These are phyloP conservation scores for Lathronympha strigana DNA, from an alignment of 2,888 invertebrate genomes.

Conservation along the genomic window DNA sequence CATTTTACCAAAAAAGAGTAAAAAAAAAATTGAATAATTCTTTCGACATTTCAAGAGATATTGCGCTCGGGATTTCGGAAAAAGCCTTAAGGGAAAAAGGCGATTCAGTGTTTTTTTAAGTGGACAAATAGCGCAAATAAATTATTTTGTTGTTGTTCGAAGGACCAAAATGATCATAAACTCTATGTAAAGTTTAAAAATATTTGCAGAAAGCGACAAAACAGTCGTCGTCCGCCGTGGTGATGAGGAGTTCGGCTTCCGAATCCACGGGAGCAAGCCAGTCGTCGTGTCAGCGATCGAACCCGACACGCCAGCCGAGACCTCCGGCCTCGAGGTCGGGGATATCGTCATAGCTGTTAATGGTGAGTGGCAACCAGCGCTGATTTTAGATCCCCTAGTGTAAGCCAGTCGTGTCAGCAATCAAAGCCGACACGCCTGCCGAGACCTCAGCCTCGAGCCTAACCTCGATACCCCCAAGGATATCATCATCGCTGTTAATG, in stretches of 20 bases:
- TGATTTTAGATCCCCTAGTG: neutral
- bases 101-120: too few species aligned
- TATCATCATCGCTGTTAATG: constrained; percentile 96
- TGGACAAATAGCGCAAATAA: too few species aligned
- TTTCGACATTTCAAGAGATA: too few species aligned
- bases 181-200: neutral
- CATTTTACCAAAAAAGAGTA: too few species aligned
- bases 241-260: constrained; percentile 96
- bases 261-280: constrained; percentile 97
- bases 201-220: constrained; percentile 91
- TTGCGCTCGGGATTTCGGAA: too few species aligned
- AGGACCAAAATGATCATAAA: neutral
- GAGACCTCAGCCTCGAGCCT: constrained; percentile 96
- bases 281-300: constrained; percentile 98
- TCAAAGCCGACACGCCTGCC: constrained; percentile 97
- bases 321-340: constrained; percentile 95
- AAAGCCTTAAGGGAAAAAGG: too few species aligned
- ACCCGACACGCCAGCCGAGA: constrained; percentile 96
- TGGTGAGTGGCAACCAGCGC: constrained; percentile 71
- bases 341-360: constrained; percentile 97
- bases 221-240: constrained; percentile 92
- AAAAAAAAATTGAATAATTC: too few species aligned
- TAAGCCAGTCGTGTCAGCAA: constrained; percentile 91
- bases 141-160: neutral
- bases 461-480: too few species aligned